Conservation (phyloP, 2,113 vertebrate genomes). For the Xiphophorus couchianus region DNA sequence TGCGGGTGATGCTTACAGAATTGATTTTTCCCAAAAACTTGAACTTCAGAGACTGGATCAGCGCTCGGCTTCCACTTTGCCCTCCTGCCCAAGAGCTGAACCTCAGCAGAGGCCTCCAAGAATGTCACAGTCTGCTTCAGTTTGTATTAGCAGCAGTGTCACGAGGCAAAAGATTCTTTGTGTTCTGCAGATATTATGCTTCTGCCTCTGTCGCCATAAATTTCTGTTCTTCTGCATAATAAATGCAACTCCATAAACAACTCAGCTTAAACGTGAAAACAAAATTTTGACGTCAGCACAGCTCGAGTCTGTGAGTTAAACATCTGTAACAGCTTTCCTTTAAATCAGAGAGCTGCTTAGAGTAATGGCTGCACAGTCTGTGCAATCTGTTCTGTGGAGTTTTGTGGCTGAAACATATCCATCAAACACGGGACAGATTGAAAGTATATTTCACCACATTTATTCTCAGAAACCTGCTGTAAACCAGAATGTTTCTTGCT, state of each 20-base stretch:
- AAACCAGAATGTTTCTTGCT: constrained; percentile 1
- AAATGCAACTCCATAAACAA: constrained; percentile 5
- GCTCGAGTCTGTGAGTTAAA: constrained; percentile 26
- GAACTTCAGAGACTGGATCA: not conserved
- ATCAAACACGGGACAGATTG: constrained; percentile 34
- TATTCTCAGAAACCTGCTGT: constrained; percentile 23
- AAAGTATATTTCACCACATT: constrained; percentile 36
- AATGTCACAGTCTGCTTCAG: constrained; percentile 48
- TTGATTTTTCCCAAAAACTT: not conserved
- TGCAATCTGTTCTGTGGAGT: constrained; percentile 23
- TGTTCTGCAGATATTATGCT: too few relatives aligned
- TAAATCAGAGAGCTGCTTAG: constrained; percentile 19
- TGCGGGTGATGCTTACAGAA: not conserved
- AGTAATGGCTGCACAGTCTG: constrained; percentile 17
- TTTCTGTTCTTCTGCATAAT: constrained; percentile 28
- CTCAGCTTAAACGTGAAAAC: constrained; percentile 17
- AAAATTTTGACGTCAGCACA: constrained; percentile 23
- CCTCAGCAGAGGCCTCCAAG: constrained; percentile 13
- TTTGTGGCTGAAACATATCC: constrained; percentile 41
- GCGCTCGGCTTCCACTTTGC: constrained; percentile 18
- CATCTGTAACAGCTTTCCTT: constrained; percentile 22
- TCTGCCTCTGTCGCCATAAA: constrained; percentile 11
- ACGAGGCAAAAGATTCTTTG: constrained; percentile 20
- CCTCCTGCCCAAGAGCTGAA: constrained; percentile 27
- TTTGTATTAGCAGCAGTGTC: constrained; percentile 50